Percentiles rank a stretch among this genome's conserved stretches.
Conservation (phyloP, 1,140 invertebrate genomes). For the Gonatopus flavifemur region DNA sequence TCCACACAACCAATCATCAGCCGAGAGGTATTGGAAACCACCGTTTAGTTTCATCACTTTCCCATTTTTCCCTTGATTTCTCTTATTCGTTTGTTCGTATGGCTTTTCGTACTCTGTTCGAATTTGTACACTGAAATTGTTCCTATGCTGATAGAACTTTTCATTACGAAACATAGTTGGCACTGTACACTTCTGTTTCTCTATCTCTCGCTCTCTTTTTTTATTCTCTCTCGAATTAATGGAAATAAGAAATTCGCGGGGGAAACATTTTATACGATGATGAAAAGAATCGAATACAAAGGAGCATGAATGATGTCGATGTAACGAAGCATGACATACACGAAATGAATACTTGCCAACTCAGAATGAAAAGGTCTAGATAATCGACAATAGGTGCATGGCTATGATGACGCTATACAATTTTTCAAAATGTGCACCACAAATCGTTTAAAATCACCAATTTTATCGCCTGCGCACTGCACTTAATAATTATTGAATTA, state of each 20-base stretch:
- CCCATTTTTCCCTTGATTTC: slow-evolving; percentile 7
- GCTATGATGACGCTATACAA: slow-evolving; percentile 31
- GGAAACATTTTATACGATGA: too few species aligned
- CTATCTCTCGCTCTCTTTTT: too few species aligned
- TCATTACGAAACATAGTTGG: too few species aligned
- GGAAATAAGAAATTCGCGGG: too few species aligned
- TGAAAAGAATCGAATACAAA: too few species aligned
- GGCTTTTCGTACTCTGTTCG: slow-evolving; percentile 18
- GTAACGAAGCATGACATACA: slow-evolving; percentile 9
- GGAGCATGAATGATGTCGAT: too few species aligned
- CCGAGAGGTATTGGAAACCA: slow-evolving; percentile 67
- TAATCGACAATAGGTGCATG: slow-evolving; percentile 51
- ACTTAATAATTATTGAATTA: too few species aligned
- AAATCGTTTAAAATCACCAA: slow-evolving; percentile 11
- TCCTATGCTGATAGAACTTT: slow-evolving; percentile 17
- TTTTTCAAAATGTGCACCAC: slow-evolving; percentile 19
- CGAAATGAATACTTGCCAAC: slow-evolving; percentile 24
- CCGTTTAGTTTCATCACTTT: slow-evolving; percentile 51
- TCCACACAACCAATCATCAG: slow-evolving; percentile 56
- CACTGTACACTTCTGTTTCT: too few species aligned
- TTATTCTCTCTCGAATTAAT: too few species aligned
- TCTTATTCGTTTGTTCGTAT: slow-evolving; percentile 12
- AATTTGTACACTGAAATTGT: slow-evolving; percentile 9
- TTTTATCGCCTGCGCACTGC: slow-evolving; percentile 16
- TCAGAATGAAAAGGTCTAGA: slow-evolving; percentile 15